Conservation (phyloP, 2,113 vertebrate genomes). For the Panthera tigris region DNA sequence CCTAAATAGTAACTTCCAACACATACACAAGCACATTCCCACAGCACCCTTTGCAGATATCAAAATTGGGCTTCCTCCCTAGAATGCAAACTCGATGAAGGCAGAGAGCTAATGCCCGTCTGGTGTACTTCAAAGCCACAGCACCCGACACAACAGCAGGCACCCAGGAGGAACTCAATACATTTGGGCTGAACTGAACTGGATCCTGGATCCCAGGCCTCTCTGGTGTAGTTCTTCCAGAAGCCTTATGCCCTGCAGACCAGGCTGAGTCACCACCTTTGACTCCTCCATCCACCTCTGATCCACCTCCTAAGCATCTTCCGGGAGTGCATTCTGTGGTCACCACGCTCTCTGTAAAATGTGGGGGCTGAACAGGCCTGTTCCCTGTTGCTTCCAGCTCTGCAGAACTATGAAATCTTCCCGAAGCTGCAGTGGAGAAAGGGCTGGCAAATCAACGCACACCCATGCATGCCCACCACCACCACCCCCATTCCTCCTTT, state of each 20-base stretch:
- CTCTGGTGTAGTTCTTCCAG: background rate
- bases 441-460: background rate
- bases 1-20: background rate
- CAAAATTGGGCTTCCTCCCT: background rate
- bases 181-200: background rate
- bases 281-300: background rate
- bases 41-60: background rate
- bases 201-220: background rate
- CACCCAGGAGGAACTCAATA: background rate
- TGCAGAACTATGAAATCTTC: background rate
- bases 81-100: background rate
- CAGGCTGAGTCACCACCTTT: background rate
- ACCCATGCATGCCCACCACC: too few relatives aligned
- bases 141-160: background rate
- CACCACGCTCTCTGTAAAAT: background rate
- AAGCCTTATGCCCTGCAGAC: background rate
- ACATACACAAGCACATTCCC: background rate
- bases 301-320: background rate
- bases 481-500: background rate
- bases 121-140: background rate
- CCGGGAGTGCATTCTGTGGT: background rate
- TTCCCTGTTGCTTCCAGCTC: background rate
- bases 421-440: background rate
- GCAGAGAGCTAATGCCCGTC: background rate
- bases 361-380: background rate